Percentiles rank a stretch among this genome's conserved stretches.
phyloP scores from a whole-genome alignment of 2,888 invertebrate species.

The Megalurothrips usitatus region DNA sequence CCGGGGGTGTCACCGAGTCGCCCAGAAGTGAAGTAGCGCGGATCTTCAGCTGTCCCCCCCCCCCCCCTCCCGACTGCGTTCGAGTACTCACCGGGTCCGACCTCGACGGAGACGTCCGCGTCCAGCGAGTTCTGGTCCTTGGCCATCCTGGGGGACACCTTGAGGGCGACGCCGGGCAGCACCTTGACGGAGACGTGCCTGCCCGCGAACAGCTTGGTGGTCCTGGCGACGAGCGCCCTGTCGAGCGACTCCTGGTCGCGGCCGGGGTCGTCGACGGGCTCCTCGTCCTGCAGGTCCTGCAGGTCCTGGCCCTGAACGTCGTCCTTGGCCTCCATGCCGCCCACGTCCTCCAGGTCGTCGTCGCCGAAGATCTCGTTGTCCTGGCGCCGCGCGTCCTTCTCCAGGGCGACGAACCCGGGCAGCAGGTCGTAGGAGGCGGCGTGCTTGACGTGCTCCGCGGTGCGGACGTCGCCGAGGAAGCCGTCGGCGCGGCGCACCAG shows the following conservation, averaged over 20 bases:
- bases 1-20: too few relatives aligned
- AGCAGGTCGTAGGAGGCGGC: constrained; percentile 1
- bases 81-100: not conserved
- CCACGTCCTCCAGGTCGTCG: constrained; percentile 21
- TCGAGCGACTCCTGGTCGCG: constrained; percentile 4
- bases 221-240: not conserved
- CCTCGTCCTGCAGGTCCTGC: not conserved
- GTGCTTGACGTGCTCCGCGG: not conserved
- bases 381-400: constrained; percentile 21
- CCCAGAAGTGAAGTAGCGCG: too few relatives aligned
- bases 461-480: constrained; percentile 9
- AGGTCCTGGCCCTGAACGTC: constrained; percentile 18
- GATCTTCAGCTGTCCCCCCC: too few relatives aligned
- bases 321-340: constrained; percentile 23
- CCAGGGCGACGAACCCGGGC: constrained; percentile 3
- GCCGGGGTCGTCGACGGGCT: not conserved
- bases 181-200: constrained; percentile 8
- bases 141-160: not conserved
- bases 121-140: constrained; percentile 16
- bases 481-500: constrained; percentile 10
- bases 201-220: not conserved
- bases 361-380: constrained; percentile 7
- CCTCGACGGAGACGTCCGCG: constrained; percentile 11
- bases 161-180: constrained; percentile 14
- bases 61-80: too few relatives aligned